Base-by-base conservation (phyloP, 2,888 invertebrate genomes). In the Brachynemurus nebulosus region DNA sequence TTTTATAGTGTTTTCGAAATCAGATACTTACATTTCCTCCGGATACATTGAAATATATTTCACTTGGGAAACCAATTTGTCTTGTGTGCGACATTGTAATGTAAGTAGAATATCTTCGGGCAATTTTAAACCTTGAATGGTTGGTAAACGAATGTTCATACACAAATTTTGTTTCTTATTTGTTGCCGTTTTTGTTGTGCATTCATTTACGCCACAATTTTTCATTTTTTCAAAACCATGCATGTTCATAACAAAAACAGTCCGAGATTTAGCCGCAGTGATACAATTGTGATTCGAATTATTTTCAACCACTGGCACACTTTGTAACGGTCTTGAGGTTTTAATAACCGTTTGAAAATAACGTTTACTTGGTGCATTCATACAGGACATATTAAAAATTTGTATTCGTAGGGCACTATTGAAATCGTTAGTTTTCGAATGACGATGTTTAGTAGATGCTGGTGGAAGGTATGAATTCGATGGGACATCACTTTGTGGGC, bases 1-100 rank as follows among this genome's bases (percentile, higher is more conserved):
- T 5, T 14, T 16, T 36, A 5, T 14, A 7, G 17, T 4, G 4
- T 5, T 36, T 16, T 36, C 14, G 4, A n/a, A 33, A 14, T 36
- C 5, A 4, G 17, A 0, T 65, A 57, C 55, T 54, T 54, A 57
- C 55, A 55, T 50, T 40, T 51, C 50, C 45, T 52, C 54, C 47
- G 57, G 47, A 51, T 59, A 61, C 17, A 67, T 47, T 38, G 57
- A 59, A 6, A 68, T 51, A 48, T 59, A 60, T 48, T 59, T 65
- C 1, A 68, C 69, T 51, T 71, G 72, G 8, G 69, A 63, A 1
- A 66, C 70, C 12, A 70, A 63, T 36, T 64, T 64, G 35, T 72
- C 71, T 52, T 73, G 74, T 0, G 68, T 63, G 46, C 66, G 67
- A 53, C 76, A 76, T 51, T 71, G 70, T 36, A 76, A 55, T 4